Evolutionary conservation across 2,113 vertebrate species (phyloP), one percentile per base, ranked within the genome.

Genomic region (Coracopsis vasa): DNA sequence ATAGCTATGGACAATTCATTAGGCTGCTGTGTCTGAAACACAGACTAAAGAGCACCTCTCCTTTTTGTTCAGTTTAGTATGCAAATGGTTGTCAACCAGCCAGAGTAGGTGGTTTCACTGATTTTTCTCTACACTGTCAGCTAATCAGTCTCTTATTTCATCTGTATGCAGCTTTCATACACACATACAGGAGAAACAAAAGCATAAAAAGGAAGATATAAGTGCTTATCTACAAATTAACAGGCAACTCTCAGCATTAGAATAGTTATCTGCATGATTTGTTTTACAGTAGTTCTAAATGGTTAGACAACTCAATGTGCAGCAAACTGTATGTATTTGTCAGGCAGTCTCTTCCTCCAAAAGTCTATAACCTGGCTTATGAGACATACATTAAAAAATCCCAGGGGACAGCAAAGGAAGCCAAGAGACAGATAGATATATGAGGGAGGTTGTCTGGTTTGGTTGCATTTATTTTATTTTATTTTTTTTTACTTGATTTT

Each of bases 111-210:
- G 85, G 65, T 89, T 95, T 72, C 73, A 54, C 73, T 87, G 83
- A 92, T 95, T 90, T 28, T 92, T 87, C 90, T 72, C 90, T 75
- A 79, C 37, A 41, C 70, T 67, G 87, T 47, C 80, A 72, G 65
- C 79, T 92, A 89, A 78, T 95, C 91, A 69, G 85, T 61, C 79
- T 89, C 80, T 45, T 72, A 61, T 95, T 92, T 94, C 84, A 95
- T 90, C 90, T 91, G 93, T 72, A 92, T 91, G 78, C 87, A 91
- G 60, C 84, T 35, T 85, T 72, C 90, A 95, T 61, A 80, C 71
- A 77, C 78, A 72, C 42, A 41, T 13, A 67, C 37, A 61, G 25
- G 50, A 91, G 73, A 91, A 81, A 85, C n/a, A 94, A 87, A 92
- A 95, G 50, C 60, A 70, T 58, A 67, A 33, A 61, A 69, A 87